Base-by-base conservation (phyloP, 2,888 invertebrate species). In the Rosalia funebris region DNA sequence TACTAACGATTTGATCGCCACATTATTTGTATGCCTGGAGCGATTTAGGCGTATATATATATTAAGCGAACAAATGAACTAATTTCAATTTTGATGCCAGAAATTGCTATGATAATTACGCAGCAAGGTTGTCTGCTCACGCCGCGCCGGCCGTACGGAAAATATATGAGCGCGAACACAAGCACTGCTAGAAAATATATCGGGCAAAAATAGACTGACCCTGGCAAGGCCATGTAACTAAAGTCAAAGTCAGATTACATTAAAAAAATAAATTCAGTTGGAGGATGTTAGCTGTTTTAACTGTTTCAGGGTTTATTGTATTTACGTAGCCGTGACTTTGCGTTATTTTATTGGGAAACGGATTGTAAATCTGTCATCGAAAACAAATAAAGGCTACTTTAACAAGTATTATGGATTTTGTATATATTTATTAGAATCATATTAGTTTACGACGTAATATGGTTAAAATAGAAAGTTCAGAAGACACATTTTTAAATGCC, bases 221-320 rank as follows among this genome's bases (percentile, higher is more conserved):
- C 44, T 36, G 44, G 44, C 54, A 54, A 54, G 54, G 54, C 54
- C 54, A 44, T 36, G 34, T 44, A 54, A 15, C 31, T 54, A 54
- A 54, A 54, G 42, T 54, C 54, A 54, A 42, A 54, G 54, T 54
- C 44, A 54, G 44, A 31, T 31, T 34, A 54, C 44, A 44, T 42
- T 36, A 44, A 54, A 54, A 54, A 54, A 54, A 54, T 45, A 54
- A 42, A 50, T 50, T 50, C 39, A 15, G 50, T 39, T 50, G 20
- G 39, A 50, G 15, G 39, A 50, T 50, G 39, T 50, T 50, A 50
- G 39, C 20, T 25, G 39, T 31, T 48, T 36, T 37, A 53, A 25
- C 31, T 41, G 16, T 39, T 32, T 54, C 54, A 16, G 54, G 54
- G 54, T 54, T 54, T 54, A 50, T 20, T 25, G 39, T 50, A 36